A percentile compares a stretch with the other conserved stretches of the same genome.
phyloP scores from a whole-genome alignment of 2,797 vertebrate species.

The Psittacula echo region DNA sequence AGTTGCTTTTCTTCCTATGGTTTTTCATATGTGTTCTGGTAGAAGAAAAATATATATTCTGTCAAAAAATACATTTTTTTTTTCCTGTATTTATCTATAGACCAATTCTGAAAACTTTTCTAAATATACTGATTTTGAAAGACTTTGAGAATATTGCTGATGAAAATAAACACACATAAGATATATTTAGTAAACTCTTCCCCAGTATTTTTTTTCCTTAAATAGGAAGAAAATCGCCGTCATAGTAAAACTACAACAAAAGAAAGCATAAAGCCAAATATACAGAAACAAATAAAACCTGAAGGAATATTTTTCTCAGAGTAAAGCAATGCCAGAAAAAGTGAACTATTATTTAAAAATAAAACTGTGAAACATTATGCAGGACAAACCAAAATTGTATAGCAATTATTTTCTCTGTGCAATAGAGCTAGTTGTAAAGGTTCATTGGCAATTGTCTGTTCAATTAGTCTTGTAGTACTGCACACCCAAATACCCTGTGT shows the following conservation, averaged over 20 bases:
- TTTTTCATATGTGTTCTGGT: not conserved
- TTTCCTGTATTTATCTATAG: not conserved
- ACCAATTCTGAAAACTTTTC: not conserved
- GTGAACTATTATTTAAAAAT: conserved; percentile 26
- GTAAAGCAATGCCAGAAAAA: not conserved
- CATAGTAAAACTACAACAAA: not conserved
- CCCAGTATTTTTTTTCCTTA: not conserved
- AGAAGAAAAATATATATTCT: not conserved
- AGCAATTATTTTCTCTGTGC: conserved; percentile 9
- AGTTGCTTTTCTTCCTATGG: not conserved
- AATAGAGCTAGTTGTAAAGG: conserved; percentile 8
- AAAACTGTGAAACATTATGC: not conserved
- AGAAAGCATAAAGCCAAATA: not conserved
- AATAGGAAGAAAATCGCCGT: not conserved
- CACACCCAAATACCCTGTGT: not conserved
- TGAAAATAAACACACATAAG: not conserved
- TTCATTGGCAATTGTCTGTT: conserved; percentile 33
- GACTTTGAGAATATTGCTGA: not conserved
- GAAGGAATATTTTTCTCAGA: not conserved
- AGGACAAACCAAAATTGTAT: not conserved
- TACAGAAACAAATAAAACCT: not conserved
- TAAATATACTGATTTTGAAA: not conserved
- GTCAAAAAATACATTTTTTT: not conserved
- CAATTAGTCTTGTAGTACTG: conserved; percentile 20
- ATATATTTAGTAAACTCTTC: not conserved